These are phyloP conservation scores for Heliothis subflexa DNA, from an alignment of 1,140 invertebrate species.

Conservation along the genomic window DNA sequence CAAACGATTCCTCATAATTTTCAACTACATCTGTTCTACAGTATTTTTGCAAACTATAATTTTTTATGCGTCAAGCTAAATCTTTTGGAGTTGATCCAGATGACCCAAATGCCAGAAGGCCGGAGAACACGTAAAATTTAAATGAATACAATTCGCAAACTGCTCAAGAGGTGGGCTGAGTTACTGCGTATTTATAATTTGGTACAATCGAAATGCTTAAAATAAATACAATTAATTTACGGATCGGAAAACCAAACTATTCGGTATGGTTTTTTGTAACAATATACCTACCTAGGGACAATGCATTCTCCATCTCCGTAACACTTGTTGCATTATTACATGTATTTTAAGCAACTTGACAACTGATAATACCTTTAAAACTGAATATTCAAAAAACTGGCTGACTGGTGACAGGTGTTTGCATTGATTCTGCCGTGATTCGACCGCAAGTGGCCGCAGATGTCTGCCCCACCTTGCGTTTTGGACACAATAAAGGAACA, in stretches of 20 bases:
- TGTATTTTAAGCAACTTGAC: no score
- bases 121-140: slow-evolving; percentile 66
- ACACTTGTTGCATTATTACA: no score
- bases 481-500: slow-evolving; percentile 53
- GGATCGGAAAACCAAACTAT: no score
- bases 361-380: no score
- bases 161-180: slow-evolving; percentile 44
- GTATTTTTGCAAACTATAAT: slow-evolving; percentile 64
- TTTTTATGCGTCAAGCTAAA: slow-evolving; percentile 67
- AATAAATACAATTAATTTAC: no score
- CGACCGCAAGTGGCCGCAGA: slow-evolving; percentile 65
- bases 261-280: no score
- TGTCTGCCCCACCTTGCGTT: slow-evolving; percentile 72
- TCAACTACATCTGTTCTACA: neutral
- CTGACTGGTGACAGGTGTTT: slow-evolving; percentile 64
- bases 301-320: no score
- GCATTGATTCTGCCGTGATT: slow-evolving; percentile 76
- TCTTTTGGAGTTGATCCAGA: slow-evolving; percentile 78
- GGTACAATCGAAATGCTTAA: neutral
- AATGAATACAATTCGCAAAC: slow-evolving; percentile 66
- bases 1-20: neutral
- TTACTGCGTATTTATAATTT: slow-evolving; percentile 45
- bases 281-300: no score
- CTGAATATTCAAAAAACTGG: no score
- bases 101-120: slow-evolving; percentile 75